These are phyloP conservation scores for Heterochromis multidens DNA, from an alignment of 2,113 vertebrate genomes.

Conservation along the genomic window DNA sequence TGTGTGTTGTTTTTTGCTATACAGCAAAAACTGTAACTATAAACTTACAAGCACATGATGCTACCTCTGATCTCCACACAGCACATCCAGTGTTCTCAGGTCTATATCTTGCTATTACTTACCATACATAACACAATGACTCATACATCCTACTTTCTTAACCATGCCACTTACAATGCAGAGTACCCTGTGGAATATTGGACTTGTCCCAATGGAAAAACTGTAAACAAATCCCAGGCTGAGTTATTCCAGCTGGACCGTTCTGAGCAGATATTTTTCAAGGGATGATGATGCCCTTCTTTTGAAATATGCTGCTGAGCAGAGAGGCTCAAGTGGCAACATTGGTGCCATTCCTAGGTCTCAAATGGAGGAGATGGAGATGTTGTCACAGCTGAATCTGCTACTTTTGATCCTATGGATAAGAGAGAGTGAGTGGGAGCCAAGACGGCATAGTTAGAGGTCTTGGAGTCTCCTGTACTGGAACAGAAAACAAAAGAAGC, in stretches of 20 bases:
- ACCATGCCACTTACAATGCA: not conserved
- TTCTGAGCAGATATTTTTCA: constrained; percentile 37
- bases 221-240: constrained; percentile 4
- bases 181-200: constrained; percentile 10
- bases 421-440: constrained; percentile 42
- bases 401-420: constrained; percentile 64
- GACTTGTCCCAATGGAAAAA: constrained; percentile 44
- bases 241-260: constrained; percentile 15
- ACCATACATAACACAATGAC: constrained; percentile 11
- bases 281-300: constrained; percentile 16
- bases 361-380: not conserved
- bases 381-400: constrained; percentile 60
- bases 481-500: constrained; percentile 46
- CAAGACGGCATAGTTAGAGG: constrained; percentile 56
- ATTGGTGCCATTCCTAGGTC: constrained; percentile 54
- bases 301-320: constrained; percentile 54
- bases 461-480: constrained; percentile 13
- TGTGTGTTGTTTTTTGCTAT: too few species aligned
- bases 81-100: not conserved
- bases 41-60: not conserved
- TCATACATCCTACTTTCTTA: constrained; percentile 12
- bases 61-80: not conserved
- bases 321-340: constrained; percentile 57
- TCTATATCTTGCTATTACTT: not conserved
- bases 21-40: not conserved